Evolutionary conservation across 2,888 invertebrate species (phyloP).

Genomic region (Acanthosepion lycidas): DNA sequence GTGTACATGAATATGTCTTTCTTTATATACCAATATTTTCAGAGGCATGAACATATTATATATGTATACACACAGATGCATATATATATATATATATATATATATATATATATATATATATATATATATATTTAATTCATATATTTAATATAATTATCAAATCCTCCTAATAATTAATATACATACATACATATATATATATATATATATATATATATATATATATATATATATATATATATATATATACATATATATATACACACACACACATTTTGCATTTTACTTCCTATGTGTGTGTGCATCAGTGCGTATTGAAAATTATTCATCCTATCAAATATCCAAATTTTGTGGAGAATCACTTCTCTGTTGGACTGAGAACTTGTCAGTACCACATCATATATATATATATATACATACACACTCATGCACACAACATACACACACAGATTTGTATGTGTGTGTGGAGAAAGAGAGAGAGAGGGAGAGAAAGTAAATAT

Average conservation of each 20-base stretch:
- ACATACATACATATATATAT: background rate
- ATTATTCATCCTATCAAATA: too few species aligned
- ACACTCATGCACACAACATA: background rate
- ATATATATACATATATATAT: background rate
- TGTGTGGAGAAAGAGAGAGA: background rate
- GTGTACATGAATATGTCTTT: too few species aligned
- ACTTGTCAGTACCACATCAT: too few species aligned
- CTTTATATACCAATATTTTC: too few species aligned
- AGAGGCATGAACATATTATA: background rate
- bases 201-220: constrained; percentile 15
- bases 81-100: constrained; percentile 33
- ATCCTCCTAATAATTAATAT: too few species aligned
- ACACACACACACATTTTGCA: background rate
- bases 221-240: background rate
- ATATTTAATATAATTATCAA: too few species aligned
- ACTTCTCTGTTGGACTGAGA: too few species aligned
- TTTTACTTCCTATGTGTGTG: too few species aligned
- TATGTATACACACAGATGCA: background rate
- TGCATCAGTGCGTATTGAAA: too few species aligned
- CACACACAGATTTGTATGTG: background rate
- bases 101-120: constrained; percentile 3
- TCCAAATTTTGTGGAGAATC: too few species aligned
- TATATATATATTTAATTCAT: too few species aligned
- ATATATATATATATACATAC: too few species aligned
- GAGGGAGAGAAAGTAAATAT: background rate